A percentile compares a stretch with the other conserved stretches of the same genome.
Conservation (phyloP, 2,113 vertebrate species). For the Chauna torquata region DNA sequence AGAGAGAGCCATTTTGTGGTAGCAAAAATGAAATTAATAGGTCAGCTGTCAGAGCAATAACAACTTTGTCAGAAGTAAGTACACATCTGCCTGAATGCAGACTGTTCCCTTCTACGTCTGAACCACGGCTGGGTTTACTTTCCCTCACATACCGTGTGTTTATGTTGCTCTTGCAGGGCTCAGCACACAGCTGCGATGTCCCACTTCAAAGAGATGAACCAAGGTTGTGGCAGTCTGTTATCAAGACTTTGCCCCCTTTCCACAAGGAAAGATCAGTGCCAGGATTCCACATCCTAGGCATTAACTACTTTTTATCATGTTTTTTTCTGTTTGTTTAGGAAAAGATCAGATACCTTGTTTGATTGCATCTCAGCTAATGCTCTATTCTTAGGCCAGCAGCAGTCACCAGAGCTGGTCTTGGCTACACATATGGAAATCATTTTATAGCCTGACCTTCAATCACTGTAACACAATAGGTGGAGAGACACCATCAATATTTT, state of each 20-base stretch:
- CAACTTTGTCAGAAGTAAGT: background rate
- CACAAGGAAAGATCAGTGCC: background rate
- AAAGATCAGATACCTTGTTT: background rate
- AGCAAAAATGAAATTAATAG: background rate
- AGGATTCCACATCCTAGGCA: background rate
- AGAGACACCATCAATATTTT: background rate
- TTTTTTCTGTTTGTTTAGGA: too few species aligned
- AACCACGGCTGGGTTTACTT: background rate
- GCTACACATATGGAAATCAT: background rate
- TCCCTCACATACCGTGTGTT: accelerated
- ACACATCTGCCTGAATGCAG: background rate
- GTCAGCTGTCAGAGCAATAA: background rate
- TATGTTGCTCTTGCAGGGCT: background rate
- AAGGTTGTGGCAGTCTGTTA: background rate
- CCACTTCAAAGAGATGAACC: background rate
- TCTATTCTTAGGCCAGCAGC: background rate
- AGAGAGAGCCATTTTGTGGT: background rate
- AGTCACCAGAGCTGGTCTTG: background rate
- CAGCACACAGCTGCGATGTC: accelerated
- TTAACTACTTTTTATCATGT: background rate
- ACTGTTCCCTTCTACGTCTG: background rate
- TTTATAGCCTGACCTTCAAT: constrained; percentile 32
- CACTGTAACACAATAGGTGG: background rate
- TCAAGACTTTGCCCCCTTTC: background rate
- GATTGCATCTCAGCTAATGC: background rate